Conservation (phyloP, 2,797 vertebrate species). For the Limosa lapponica region DNA sequence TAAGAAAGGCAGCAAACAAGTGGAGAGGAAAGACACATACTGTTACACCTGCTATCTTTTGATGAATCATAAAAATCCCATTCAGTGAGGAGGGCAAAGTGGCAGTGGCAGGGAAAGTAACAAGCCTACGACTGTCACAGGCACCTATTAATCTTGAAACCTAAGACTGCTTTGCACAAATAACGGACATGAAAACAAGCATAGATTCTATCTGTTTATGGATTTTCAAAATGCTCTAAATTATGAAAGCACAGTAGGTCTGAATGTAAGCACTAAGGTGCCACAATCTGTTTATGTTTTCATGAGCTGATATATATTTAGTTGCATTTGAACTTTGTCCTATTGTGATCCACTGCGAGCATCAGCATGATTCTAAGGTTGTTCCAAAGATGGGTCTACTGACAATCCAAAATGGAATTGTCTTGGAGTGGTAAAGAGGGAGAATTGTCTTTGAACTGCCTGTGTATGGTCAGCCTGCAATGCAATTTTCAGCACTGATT, state of each 20-base stretch:
- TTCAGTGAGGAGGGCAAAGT: not conserved
- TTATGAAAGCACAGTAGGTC: not conserved
- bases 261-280: not conserved
- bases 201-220: not conserved
- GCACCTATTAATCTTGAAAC: not conserved
- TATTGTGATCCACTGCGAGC: not conserved
- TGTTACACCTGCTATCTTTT: not conserved
- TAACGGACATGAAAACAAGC: not conserved
- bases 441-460: not conserved
- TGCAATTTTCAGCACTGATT: not conserved
- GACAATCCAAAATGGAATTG: not conserved
- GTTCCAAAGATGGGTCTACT: not conserved
- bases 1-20: not conserved
- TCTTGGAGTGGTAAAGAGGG: not conserved
- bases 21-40: not conserved
- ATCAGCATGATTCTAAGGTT: not conserved
- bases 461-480: not conserved
- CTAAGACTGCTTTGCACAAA: not conserved
- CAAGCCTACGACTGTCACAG: not conserved
- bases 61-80: not conserved
- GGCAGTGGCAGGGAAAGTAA: not conserved
- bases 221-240: not conserved
- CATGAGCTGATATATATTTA: not conserved
- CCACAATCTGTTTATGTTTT: not conserved
- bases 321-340: not conserved